Evolutionary conservation across 2,797 vertebrate genomes (phyloP), one percentile per base, ranked within the genome.

Genomic region (Orientallactaga sibirica): DNA sequence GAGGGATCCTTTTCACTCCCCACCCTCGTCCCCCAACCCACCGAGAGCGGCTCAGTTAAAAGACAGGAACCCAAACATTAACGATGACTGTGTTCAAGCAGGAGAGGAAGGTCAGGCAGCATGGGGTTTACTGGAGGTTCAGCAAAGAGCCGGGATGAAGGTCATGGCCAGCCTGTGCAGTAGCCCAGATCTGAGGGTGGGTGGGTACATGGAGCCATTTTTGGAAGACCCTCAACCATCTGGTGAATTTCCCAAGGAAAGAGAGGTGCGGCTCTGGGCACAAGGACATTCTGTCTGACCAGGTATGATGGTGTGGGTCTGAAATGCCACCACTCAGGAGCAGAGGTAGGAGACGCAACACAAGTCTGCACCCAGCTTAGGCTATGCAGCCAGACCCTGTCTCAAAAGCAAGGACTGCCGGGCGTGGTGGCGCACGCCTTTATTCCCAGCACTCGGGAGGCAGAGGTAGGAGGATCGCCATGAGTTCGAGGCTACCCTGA

Each of bases 1-100:
- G 66, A 85, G 73, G 55, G 67, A 55, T 33, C 22, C 78, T 71
- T 71, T 83, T 76, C 18, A 82, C 27, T 43, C 52, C 29, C 62
- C 22, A 43, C 2, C 24, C 11, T 7, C 24, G 16, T 33, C 20
- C 52, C 3, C 25, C 0, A 86, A 86, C 25, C 74, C 52, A 85
- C 2, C 29, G 87, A 79, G 37, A 52, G 19, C 29, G 67, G 82
- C 70, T 92, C 41, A 6, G 66, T 93, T 94, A 90, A 82, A 95
- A 92, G 71, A 90, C 70, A 93, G 86, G 70, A 92, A 91, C 61
- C 27, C 37, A 70, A 43, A 93, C 78, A 85, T 68, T 18, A 88
- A 88, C 83, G 43, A 67, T 1, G 20, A 75, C 37, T 78, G 71
- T 91, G 52, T 75, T 79, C n/a, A 7, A 5, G 48, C 37, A 24